Percentiles rank a stretch among this genome's conserved stretches.
Conservation (phyloP, 2,113 vertebrate species). For the Siniperca knerii region DNA sequence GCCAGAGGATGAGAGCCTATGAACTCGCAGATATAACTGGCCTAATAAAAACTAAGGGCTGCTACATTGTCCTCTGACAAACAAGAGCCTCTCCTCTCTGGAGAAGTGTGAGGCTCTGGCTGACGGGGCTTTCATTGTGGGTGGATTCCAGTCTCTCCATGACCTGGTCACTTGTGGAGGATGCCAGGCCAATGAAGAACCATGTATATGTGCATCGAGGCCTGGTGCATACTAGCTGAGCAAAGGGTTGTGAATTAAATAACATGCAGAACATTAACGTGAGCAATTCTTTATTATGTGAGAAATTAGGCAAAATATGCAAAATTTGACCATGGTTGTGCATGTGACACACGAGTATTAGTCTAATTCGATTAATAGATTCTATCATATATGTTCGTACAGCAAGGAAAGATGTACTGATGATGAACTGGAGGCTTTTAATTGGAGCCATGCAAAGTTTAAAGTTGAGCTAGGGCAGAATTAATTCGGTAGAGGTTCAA, state of each 20-base stretch:
- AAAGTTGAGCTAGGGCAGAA: conserved; percentile 65
- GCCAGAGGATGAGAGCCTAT: conserved; percentile 74
- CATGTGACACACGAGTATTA: conserved; percentile 33
- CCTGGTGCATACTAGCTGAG: conserved; percentile 3
- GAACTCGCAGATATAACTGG: conserved; percentile 69
- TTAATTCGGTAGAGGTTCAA: conserved; percentile 63
- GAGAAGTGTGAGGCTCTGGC: conserved; percentile 50
- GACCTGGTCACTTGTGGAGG: conserved; percentile 74
- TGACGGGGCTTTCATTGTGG: conserved; percentile 59
- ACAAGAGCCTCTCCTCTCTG: conserved; percentile 43
- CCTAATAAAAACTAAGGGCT: conserved; percentile 69
- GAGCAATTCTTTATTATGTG: conserved; percentile 6
- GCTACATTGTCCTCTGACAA: conserved; percentile 75
- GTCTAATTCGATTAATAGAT: conserved; percentile 16
- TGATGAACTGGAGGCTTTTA: conserved; percentile 50
- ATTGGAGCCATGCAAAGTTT: conserved; percentile 65
- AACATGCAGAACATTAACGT: conserved; percentile 23
- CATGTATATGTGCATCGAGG: conserved; percentile 43
- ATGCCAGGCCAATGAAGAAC: conserved; percentile 63
- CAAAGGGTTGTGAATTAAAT: conserved; percentile 30
- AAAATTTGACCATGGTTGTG: conserved; percentile 15
- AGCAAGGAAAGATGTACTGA: conserved; percentile 1
- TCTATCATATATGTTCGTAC: conserved; percentile 40
- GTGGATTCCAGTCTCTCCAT: conserved; percentile 54
- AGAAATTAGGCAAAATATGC: conserved; percentile 36